Conservation (phyloP, 2,888 invertebrate genomes). For the Pollenia griseotomentosa region DNA sequence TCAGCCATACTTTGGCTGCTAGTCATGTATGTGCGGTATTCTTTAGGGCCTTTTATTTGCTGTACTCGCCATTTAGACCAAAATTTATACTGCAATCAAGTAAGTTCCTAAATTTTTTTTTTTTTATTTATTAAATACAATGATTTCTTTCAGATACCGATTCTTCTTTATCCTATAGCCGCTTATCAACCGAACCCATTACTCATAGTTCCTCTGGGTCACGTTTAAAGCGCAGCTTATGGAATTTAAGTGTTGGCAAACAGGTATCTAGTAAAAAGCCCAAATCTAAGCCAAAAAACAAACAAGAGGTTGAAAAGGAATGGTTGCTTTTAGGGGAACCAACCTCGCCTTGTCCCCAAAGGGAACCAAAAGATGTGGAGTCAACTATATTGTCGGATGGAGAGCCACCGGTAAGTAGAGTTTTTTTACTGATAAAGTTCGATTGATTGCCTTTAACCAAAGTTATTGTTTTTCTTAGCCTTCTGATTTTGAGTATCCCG, state of each 20-base stretch:
- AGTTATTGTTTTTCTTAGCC: constrained; percentile 75
- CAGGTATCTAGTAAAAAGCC: constrained; percentile 79
- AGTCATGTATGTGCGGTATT: constrained; percentile 82
- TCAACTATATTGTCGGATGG: constrained; percentile 83
- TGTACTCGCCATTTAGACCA: constrained; percentile 83
- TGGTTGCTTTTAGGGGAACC: constrained; percentile 84
- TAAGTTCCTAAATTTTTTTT: constrained; percentile 71
- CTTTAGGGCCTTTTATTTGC: constrained; percentile 82
- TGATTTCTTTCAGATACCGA: constrained; percentile 76
- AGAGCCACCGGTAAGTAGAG: constrained; percentile 80
- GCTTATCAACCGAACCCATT: constrained; percentile 82
- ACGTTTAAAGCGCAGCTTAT: constrained; percentile 80
- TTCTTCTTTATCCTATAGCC: constrained; percentile 83
- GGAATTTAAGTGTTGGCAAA: constrained; percentile 81
- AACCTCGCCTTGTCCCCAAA: constrained; percentile 82
- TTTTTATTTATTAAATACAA: no score
- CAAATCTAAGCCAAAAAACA: constrained; percentile 79
- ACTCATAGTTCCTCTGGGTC: constrained; percentile 77
- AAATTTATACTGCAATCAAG: constrained; percentile 82
- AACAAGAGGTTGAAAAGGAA: constrained; percentile 83
- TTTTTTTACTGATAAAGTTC: no score
- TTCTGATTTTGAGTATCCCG: constrained; percentile 82
- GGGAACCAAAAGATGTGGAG: constrained; percentile 82
- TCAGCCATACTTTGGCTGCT: constrained; percentile 84
- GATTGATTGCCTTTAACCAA: neutral